Conservation (phyloP, 1,140 invertebrate species). For the Drosophila athabasca region DNA sequence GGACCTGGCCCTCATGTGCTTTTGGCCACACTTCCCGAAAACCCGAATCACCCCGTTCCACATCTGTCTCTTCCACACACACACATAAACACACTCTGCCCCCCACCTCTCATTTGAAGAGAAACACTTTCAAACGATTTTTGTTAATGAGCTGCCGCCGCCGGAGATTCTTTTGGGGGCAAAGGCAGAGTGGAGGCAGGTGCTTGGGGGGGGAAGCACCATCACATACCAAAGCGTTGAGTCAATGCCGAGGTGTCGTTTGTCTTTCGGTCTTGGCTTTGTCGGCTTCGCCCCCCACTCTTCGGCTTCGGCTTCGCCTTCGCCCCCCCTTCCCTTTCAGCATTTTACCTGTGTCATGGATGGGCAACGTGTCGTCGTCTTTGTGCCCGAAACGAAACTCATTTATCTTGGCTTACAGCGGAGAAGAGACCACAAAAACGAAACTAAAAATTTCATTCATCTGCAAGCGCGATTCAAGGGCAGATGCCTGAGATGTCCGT, state of each 20-base stretch:
- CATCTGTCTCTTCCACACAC: too few species aligned
- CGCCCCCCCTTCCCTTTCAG: conserved; percentile 1
- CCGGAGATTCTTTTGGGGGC: conserved; percentile 46
- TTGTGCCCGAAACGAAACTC: conserved; percentile 75
- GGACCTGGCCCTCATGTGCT: too few species aligned
- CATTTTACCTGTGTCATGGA: conserved; percentile 27
- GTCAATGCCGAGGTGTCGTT: conserved; percentile 79
- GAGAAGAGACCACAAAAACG: neutral
- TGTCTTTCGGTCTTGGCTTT: conserved; percentile 71
- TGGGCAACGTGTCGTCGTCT: conserved; percentile 76
- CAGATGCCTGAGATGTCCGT: conserved; percentile 18
- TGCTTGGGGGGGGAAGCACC: neutral
- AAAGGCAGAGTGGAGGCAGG: neutral
- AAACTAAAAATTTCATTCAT: conserved; percentile 72
- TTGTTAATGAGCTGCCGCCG: conserved; percentile 65
- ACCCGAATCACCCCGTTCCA: too few species aligned
- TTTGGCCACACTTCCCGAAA: too few species aligned
- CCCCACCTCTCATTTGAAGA: too few species aligned
- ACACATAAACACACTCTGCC: neutral
- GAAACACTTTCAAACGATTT: conserved; percentile 11
- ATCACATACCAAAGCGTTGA: conserved; percentile 77
- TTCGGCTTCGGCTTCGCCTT: neutral
- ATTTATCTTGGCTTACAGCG: conserved; percentile 78
- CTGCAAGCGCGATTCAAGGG: conserved; percentile 74
- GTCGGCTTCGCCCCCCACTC: conserved; percentile 62